phyloP scores from a whole-genome alignment of 2,888 invertebrate genomes.

The Metacarcinus magister region DNA sequence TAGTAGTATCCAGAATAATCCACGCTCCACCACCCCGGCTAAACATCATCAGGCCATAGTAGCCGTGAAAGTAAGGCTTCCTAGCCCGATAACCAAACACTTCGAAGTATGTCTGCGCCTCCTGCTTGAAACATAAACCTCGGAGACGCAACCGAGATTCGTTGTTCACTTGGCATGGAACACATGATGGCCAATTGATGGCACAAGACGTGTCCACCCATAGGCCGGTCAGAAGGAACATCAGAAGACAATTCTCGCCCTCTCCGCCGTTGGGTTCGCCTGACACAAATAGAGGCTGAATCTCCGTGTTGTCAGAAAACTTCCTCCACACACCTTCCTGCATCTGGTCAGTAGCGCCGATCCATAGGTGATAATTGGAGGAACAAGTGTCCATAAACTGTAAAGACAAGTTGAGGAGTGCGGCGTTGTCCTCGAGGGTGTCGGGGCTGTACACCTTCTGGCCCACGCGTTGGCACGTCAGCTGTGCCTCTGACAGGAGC shows the following conservation, averaged over 20 bases:
- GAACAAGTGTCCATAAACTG: constrained; percentile 71
- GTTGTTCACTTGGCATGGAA: constrained; percentile 71
- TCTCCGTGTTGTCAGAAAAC: constrained; percentile 72
- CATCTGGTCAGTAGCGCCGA: constrained; percentile 75
- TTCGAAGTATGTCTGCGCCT: constrained; percentile 76
- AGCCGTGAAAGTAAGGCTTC: constrained; percentile 75
- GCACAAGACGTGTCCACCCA: constrained; percentile 78
- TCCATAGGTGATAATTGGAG: constrained; percentile 78
- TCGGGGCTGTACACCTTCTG: constrained; percentile 72
- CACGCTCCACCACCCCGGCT: constrained; percentile 63
- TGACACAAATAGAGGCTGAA: constrained; percentile 66
- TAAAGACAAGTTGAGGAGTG: constrained; percentile 66
- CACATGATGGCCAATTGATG: constrained; percentile 75
- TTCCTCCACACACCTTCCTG: constrained; percentile 76
- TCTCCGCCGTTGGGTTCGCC: constrained; percentile 75
- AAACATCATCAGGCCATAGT: constrained; percentile 77
- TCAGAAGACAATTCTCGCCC: constrained; percentile 77
- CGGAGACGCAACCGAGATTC: constrained; percentile 65
- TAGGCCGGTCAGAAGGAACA: constrained; percentile 76
- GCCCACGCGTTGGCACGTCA: constrained; percentile 67
- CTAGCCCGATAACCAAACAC: constrained; percentile 71
- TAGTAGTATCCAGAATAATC: constrained; percentile 74
- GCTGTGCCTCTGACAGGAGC: constrained; percentile 65
- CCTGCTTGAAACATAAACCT: constrained; percentile 74
- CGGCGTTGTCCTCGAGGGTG: constrained; percentile 57